A percentile compares a stretch with the other conserved stretches of the same genome.
phyloP scores from a whole-genome alignment of 2,113 vertebrate species.

The Nothocercus nigrocapillus region DNA sequence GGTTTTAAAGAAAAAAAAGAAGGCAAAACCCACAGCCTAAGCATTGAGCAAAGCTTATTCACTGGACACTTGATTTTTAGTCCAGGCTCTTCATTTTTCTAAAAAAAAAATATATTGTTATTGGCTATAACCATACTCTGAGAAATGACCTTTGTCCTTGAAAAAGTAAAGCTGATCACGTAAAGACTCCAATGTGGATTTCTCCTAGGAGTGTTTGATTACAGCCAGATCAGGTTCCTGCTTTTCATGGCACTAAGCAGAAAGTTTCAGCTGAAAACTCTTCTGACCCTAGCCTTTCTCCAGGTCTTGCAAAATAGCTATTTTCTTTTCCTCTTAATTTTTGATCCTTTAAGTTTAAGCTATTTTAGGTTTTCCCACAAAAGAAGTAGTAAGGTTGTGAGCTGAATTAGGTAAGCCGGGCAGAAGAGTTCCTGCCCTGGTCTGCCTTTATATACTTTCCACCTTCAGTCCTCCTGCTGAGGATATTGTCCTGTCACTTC shows the following conservation, averaged over 20 bases:
- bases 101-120: not conserved
- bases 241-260: not conserved
- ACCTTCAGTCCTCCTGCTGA: not conserved
- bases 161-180: not conserved
- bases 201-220: not conserved
- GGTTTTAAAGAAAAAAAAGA: not conserved
- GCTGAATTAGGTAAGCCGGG: not conserved
- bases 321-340: not conserved
- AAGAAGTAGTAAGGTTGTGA: not conserved
- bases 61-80: not conserved
- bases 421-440: not conserved
- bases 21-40: not conserved
- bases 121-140: not conserved
- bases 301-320: not conserved
- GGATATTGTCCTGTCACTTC: not conserved
- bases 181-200: fast-evolving
- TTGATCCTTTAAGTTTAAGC: not conserved
- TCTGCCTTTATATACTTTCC: not conserved
- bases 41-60: not conserved
- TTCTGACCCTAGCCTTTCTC: not conserved
- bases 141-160: not conserved
- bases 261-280: not conserved
- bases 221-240: fast-evolving
- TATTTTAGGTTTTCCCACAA: not conserved
- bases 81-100: not conserved